These are phyloP conservation scores for Strix uralensis DNA, from an alignment of 2,113 vertebrate genomes.

Conservation along the genomic window DNA sequence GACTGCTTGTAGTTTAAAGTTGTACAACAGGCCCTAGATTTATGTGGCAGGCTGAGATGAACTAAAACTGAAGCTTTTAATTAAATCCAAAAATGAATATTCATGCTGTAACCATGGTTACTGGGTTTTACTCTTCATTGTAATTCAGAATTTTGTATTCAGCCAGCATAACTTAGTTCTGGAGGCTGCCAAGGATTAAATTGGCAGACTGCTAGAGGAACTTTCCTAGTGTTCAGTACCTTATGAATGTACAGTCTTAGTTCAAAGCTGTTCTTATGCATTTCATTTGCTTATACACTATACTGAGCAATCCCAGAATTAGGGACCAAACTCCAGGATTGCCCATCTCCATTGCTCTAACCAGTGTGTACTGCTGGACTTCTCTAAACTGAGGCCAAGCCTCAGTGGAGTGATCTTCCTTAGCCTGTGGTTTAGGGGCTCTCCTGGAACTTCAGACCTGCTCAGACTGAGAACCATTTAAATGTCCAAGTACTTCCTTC, in stretches of 20 bases:
- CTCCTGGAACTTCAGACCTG: background rate
- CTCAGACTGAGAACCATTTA: background rate
- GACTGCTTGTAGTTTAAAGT: background rate
- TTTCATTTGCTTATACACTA: background rate
- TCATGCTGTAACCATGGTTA: slow-evolving; percentile 43
- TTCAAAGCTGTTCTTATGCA: background rate
- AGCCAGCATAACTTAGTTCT: background rate
- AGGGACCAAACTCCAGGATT: background rate
- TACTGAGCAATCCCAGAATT: background rate
- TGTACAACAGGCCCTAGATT: background rate
- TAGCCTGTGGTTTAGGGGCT: background rate
- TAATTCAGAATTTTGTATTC: slow-evolving; percentile 41
- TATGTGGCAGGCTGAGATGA: background rate
- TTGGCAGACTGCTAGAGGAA: background rate
- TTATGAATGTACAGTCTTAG: background rate
- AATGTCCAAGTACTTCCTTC: background rate
- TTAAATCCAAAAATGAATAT: slow-evolving; percentile 36
- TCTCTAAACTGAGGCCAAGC: background rate
- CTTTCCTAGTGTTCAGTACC: background rate
- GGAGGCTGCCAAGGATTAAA: slow-evolving; percentile 9
- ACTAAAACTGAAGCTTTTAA: slow-evolving; percentile 4
- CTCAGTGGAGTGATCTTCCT: background rate
- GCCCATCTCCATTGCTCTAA: background rate
- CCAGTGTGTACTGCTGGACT: background rate
- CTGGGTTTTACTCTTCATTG: slow-evolving; percentile 21